Evolutionary conservation across 2,888 invertebrate species (phyloP).

Genomic region (Hydropsyche betteni): DNA sequence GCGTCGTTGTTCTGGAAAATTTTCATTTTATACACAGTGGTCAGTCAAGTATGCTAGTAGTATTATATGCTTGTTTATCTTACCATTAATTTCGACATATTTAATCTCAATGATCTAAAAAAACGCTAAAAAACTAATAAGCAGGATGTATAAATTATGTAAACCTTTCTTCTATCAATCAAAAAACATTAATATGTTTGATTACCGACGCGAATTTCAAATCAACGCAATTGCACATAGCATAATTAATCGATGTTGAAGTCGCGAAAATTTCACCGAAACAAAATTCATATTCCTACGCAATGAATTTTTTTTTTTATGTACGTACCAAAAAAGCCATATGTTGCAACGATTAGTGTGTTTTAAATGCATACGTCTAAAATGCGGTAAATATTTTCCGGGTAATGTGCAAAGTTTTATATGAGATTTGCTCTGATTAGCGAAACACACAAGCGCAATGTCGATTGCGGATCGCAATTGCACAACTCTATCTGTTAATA

Average conservation of each 20-base stretch:
- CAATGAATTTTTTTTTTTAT: background rate
- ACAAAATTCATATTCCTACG: background rate
- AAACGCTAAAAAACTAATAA: too few relatives aligned
- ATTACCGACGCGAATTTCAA: conserved; percentile 1
- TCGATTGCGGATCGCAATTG: background rate
- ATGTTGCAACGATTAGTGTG: too few relatives aligned
- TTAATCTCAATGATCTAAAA: too few relatives aligned
- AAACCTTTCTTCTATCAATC: background rate
- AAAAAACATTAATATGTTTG: background rate
- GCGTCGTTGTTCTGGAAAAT: too few relatives aligned
- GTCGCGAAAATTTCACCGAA: background rate
- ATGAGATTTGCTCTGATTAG: background rate
- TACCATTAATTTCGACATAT: too few relatives aligned
- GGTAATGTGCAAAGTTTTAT: conserved; percentile 1
- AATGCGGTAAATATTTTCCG: conserved; percentile 2
- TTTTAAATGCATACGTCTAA: too few relatives aligned
- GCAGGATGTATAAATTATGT: too few relatives aligned
- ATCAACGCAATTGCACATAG: background rate
- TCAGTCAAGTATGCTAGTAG: too few relatives aligned
- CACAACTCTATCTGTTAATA: too few relatives aligned
- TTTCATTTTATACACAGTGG: too few relatives aligned
- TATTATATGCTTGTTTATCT: too few relatives aligned
- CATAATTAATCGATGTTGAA: conserved; percentile 4
- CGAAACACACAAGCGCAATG: background rate
- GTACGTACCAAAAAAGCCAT: background rate